Percentiles rank a stretch among this genome's conserved stretches.
Evolutionary conservation across 2,888 invertebrate genomes (phyloP).

Genomic region (Sminthurides aquaticus): DNA sequence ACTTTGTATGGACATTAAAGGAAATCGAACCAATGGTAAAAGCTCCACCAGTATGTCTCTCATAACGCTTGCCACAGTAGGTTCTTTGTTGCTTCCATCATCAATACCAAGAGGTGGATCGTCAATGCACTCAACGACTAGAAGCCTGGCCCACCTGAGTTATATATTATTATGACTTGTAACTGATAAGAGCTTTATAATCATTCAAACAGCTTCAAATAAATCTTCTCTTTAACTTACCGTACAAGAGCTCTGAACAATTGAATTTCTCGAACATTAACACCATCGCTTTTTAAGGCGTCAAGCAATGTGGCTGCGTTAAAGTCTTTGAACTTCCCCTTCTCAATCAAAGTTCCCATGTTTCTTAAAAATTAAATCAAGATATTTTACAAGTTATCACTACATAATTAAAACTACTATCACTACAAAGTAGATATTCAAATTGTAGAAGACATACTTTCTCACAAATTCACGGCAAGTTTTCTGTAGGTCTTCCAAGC

Average conservation of each 20-base stretch:
- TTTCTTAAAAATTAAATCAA: background rate
- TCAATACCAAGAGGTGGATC: background rate
- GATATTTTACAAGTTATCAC: background rate
- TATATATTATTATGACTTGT: background rate
- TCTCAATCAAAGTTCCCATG: background rate
- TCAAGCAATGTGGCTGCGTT: background rate
- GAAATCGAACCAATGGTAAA: slow-evolving; percentile 1
- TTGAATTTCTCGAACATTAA: background rate
- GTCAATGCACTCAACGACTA: background rate
- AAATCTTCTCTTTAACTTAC: too few species aligned
- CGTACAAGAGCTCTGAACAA: background rate
- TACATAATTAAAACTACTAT: background rate
- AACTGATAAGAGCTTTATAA: background rate
- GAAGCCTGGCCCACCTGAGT: background rate
- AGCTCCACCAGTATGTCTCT: background rate
- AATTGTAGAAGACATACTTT: background rate
- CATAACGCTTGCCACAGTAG: background rate
- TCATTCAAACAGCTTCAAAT: background rate
- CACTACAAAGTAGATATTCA: background rate
- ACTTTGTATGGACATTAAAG: background rate
- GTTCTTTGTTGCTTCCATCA: background rate
- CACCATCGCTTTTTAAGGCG: background rate
- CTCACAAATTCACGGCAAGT: background rate
- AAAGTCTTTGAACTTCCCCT: slow-evolving; percentile 2
- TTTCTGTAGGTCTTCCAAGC: background rate